Evolutionary conservation across 2,113 vertebrate genomes (phyloP), one percentile per base, ranked within the genome.

Genomic region (Archocentrus centrarchus): DNA sequence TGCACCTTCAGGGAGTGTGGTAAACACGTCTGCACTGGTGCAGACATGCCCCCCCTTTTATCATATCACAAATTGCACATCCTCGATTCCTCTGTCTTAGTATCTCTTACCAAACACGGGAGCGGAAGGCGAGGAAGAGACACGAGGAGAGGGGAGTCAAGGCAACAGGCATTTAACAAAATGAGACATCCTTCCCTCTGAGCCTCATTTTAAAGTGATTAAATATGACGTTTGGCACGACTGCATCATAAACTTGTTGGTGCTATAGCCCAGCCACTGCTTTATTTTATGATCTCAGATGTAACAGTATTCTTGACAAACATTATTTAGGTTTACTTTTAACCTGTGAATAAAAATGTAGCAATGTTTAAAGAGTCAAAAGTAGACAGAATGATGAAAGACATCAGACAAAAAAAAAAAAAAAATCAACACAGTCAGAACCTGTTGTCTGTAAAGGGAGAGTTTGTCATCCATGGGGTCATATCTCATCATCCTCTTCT

Each of bases 381-480:
- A 77, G 27, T 14, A 53, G 6, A 59, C 13, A 32, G 57, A 47
- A 41, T 41, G 4, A 57, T n/a, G 57, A 60, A 62, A 62, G 30
- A 55, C 22, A 57, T 55, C 9, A 1, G 6, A 35, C 77, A 24
- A 24, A 24, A 24, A 6, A 55, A 35, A 79, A 6, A 55, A 17
- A 6, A 55, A 17, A 60, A 17, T 18, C 11, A 53, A 81, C 37
- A 10, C 22, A 78, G 39, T 90, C 20, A 39, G 61, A 89, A 99
- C 98, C 98, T 99, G 98, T 68, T 99, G 98, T 59, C 97, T 96
- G 86, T 97, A 99, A 3, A 99, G 95, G n/a, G 97, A 97, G 79
- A 99, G 95, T 89, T 97, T 98, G 88, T 97, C 97, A 70, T 99
- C 98, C 79, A 96, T 89, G 37, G 98, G 97, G 86, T 99, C 97